These are phyloP conservation scores for Drosophila serrata DNA, from an alignment of 1,140 invertebrate genomes.

Conservation along the genomic window DNA sequence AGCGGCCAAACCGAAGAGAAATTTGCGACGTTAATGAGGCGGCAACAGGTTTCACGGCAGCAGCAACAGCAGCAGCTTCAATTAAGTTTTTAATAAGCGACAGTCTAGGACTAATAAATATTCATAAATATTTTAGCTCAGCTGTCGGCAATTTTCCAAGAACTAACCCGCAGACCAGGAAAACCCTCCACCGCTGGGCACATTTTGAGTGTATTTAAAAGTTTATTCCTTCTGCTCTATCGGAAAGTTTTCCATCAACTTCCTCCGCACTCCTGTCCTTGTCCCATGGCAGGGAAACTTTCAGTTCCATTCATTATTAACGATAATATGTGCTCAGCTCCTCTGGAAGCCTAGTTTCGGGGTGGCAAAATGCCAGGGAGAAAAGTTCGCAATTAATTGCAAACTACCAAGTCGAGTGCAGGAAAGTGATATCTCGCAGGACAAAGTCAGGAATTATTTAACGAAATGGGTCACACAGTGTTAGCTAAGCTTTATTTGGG, in stretches of 20 bases:
- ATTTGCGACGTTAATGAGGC: constrained; percentile 56
- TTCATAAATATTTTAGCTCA: constrained; percentile 67
- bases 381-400: constrained; percentile 58
- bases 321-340: constrained; percentile 34
- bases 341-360: constrained; percentile 25
- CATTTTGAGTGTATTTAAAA: constrained; percentile 55
- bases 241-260: constrained; percentile 43
- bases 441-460: constrained; percentile 5
- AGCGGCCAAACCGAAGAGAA: constrained; percentile 36
- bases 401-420: constrained; percentile 11
- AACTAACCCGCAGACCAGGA: background rate
- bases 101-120: constrained; percentile 72
- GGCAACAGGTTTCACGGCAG: constrained; percentile 65
- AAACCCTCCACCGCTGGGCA: constrained; percentile 1
- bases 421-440: constrained; percentile 16
- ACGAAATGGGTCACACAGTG: constrained; percentile 10
- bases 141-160: constrained; percentile 23
- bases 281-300: constrained; percentile 44
- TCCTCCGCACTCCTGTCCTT: constrained; percentile 9
- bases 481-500: constrained; percentile 1
- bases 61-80: constrained; percentile 28
- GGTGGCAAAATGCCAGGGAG: constrained; percentile 8
- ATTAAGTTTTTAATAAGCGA: constrained; percentile 56
- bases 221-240: constrained; percentile 29
- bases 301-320: constrained; percentile 67